Evolutionary conservation across 2,113 vertebrate species (phyloP).

Genomic region (Oceanodroma tethys): DNA sequence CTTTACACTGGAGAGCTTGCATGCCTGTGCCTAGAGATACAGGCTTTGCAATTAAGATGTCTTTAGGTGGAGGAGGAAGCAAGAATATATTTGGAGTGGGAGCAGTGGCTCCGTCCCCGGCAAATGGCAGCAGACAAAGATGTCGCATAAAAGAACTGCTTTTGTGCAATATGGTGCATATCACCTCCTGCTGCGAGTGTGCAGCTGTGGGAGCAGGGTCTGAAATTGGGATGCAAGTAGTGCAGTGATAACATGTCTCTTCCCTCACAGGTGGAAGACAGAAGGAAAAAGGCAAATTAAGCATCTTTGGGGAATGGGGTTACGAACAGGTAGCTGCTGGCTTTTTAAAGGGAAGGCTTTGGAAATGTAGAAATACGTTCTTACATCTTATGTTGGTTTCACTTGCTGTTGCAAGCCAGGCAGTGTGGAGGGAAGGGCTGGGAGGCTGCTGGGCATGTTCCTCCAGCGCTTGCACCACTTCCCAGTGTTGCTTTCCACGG

Average conservation of each 20-base stretch:
- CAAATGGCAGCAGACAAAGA: conserved; percentile 51
- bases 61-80: background rate
- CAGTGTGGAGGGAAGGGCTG: background rate
- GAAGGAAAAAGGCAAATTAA: background rate
- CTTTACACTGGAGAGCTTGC: background rate
- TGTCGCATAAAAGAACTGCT: accelerated
- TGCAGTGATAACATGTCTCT: background rate
- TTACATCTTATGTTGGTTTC: accelerated
- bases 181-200: background rate
- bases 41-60: background rate
- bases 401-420: background rate
- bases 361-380: background rate
- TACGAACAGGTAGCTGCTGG: background rate
- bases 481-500: background rate
- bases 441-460: background rate
- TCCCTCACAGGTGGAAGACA: background rate
- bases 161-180: background rate
- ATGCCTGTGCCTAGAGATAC: background rate
- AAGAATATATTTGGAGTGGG: background rate
- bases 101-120: background rate
- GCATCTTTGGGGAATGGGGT: background rate
- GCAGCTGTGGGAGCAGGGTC: background rate
- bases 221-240: background rate
- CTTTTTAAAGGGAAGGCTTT: background rate
- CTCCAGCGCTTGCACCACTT: background rate